phyloP scores from a whole-genome alignment of 2,797 vertebrate genomes.

The Threskiornis aethiopicus region DNA sequence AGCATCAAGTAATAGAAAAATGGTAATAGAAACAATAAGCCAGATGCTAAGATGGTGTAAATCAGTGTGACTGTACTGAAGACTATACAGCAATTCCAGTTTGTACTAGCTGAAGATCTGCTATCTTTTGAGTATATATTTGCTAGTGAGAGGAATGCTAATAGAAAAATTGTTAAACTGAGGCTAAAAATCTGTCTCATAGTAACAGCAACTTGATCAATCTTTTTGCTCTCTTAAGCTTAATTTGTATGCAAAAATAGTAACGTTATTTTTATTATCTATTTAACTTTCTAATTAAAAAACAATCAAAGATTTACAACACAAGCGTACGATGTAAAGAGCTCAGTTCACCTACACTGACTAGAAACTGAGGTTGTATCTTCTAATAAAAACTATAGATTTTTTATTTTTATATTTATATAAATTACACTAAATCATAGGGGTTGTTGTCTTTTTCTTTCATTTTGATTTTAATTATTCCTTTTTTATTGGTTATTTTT shows the following conservation, averaged over 20 bases:
- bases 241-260: background rate
- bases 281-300: slow-evolving; percentile 29
- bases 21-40: slow-evolving; percentile 11
- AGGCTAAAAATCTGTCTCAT: background rate
- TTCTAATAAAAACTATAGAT: background rate
- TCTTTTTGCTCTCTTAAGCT: background rate
- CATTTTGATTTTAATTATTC: background rate
- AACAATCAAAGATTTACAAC: background rate
- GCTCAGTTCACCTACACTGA: background rate
- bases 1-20: background rate
- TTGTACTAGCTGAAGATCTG: background rate
- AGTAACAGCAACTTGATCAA: background rate
- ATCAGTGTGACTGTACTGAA: background rate
- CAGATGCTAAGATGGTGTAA: slow-evolving; percentile 20
- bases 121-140: background rate
- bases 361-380: background rate
- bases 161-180: slow-evolving; percentile 5
- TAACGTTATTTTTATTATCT: background rate
- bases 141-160: background rate
- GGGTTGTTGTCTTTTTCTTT: background rate
- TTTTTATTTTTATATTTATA: background rate
- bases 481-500: background rate
- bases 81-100: background rate
- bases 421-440: background rate
- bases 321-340: background rate